Evolutionary conservation across 1,140 invertebrate genomes (phyloP), one percentile per base, ranked within the genome.

Genomic region (Myzus persicae): DNA sequence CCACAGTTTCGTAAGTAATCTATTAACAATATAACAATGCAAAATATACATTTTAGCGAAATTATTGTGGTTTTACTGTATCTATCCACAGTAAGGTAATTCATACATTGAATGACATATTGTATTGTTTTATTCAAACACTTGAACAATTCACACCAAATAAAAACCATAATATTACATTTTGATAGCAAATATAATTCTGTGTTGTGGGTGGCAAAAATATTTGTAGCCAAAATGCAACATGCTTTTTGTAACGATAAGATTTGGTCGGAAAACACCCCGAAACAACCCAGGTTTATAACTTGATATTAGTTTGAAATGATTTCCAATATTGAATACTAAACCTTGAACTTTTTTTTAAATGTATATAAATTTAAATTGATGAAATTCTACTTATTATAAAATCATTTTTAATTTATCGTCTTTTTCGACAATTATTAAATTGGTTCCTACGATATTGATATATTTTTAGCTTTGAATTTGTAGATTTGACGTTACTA

Each of bases 1-100:
- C 97, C 6, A 97, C 95, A 9, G 96, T 96, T 94, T 98, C 97
- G 94, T 98, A 98, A 1, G 97, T 97, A 92, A 98, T 97, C 97
- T 98, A 95, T 85, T 95, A 95, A n/a, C n/a, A 76, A n/a, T 76
- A n/a, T 67, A 76, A 76, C 18, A 1, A 22, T n/a, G 59, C 5
- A 76, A 76, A 31, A 76, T 76, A 18, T n/a, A 76, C 1, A 9
- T 18, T 76, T 76, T 36, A n/a, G 31, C 1, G 48, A 51, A 24
- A 51, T 11, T 59, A 9, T 31, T 82, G 20, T 42, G 7, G 3
- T 24, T 48, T 48, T 48, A 18, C 14, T 44, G 26, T 5, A 67
- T 18, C 31, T 67, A 67, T n/a, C 31, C 14, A 48, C 11, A 59
- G 14, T 76, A 76, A 4, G 31, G 5, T 0, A n/a, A 67, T 67